Percentiles rank a stretch among this genome's conserved stretches.
phyloP scores from a whole-genome alignment of 2,797 vertebrate species.

The Cryptoblepharus egeriae region DNA sequence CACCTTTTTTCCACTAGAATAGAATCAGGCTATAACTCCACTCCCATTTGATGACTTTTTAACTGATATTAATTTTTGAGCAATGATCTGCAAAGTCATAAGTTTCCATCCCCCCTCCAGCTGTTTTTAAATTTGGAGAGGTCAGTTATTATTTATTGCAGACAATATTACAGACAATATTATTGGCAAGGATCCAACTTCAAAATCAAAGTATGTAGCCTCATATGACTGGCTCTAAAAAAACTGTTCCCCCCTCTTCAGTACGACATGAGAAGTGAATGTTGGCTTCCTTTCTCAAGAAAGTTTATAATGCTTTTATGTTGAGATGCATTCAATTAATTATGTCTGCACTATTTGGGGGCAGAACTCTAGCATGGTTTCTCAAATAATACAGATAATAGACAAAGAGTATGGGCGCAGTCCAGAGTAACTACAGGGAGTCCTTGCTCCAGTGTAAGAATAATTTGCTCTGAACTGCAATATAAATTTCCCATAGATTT shows the following conservation, averaged over 20 bases:
- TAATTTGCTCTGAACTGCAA: no score
- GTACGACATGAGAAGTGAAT: no score
- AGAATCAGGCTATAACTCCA: neutral
- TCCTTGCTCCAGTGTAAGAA: no score
- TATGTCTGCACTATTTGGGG: neutral
- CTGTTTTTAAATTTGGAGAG: neutral
- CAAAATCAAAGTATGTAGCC: neutral
- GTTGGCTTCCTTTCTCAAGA: neutral
- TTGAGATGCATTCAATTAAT: neutral
- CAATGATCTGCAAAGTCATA: neutral
- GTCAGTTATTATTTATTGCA: neutral
- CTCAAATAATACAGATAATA: neutral
- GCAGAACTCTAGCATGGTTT: neutral
- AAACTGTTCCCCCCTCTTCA: neutral
- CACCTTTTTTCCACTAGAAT: no score
- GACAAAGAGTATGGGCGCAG: no score
- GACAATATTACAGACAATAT: neutral
- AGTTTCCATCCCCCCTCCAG: neutral
- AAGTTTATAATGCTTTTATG: neutral
- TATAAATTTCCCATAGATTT: no score
- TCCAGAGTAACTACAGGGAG: no score
- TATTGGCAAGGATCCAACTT: neutral
- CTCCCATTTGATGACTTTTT: neutral
- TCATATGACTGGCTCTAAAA: neutral
- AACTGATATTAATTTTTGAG: neutral